These are phyloP conservation scores for Myiozetetes cayanensis DNA, from an alignment of 2,113 vertebrate species.

Conservation along the genomic window DNA sequence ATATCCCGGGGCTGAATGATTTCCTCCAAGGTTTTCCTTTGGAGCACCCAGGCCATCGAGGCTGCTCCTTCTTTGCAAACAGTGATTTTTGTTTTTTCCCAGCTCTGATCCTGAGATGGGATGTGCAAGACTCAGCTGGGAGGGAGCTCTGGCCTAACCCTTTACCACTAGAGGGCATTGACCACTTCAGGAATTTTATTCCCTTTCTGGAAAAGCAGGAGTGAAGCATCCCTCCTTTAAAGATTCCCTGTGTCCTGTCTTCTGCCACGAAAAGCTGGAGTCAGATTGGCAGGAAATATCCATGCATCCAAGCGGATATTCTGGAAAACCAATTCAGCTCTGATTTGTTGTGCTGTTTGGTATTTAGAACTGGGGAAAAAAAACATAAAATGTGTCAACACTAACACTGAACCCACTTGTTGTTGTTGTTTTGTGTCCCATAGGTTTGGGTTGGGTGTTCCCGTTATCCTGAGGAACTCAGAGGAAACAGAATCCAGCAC, in stretches of 20 bases:
- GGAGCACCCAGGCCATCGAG: neutral
- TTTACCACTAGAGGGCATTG: constrained; percentile 38
- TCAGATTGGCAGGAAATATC: neutral
- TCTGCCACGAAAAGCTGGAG: neutral
- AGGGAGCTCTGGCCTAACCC: neutral
- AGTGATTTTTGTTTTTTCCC: neutral
- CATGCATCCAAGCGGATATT: neutral
- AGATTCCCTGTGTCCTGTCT: neutral
- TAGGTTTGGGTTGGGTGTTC: constrained; percentile 94
- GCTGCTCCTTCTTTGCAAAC: neutral
- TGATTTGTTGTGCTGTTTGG: neutral
- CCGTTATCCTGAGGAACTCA: constrained; percentile 89
- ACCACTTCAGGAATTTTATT: neutral
- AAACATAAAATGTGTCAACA: neutral
- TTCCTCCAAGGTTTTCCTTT: neutral
- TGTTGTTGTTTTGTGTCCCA: neutral
- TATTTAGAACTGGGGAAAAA: neutral
- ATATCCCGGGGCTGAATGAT: neutral
- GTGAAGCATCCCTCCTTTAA: neutral
- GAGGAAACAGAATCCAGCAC: constrained; percentile 81
- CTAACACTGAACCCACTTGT: neutral
- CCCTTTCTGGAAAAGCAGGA: neutral
- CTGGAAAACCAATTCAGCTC: neutral
- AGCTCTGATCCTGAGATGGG: neutral
- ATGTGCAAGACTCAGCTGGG: neutral